Percentiles rank a stretch among this genome's conserved stretches.
phyloP scores from a whole-genome alignment of 2,113 vertebrate genomes.

The Prunella himalayana region DNA sequence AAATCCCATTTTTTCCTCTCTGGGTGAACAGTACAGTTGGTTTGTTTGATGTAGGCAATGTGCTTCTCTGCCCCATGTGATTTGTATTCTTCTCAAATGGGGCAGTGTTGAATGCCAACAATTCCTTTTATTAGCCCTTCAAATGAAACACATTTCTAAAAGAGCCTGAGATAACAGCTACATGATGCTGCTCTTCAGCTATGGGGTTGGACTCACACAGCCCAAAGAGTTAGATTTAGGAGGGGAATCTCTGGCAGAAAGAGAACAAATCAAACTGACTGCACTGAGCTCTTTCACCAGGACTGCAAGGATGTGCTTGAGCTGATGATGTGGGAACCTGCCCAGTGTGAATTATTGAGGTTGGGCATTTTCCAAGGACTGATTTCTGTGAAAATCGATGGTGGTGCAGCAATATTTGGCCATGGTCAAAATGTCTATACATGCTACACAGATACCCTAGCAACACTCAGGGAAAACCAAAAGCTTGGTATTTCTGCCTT shows the following conservation, averaged over 20 bases:
- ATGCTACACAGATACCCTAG: not conserved
- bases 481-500: not conserved
- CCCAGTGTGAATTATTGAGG: not conserved
- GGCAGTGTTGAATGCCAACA: not conserved
- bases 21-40: not conserved
- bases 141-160: not conserved
- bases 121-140: not conserved
- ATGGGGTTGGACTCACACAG: not conserved
- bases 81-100: not conserved
- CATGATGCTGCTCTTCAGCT: not conserved
- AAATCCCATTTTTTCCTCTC: not conserved
- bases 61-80: not conserved
- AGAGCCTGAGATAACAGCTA: not conserved
- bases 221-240: not conserved
- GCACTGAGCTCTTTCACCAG: not conserved
- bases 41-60: not conserved
- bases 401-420: accelerated
- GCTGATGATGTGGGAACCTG: not conserved
- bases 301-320: not conserved
- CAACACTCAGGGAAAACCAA: not conserved
- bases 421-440: not conserved
- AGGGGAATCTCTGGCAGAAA: not conserved
- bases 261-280: not conserved
- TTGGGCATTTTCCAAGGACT: not conserved
- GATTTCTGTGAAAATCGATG: not conserved